Conservation (phyloP, 1,140 invertebrate genomes). For the Plutomurus gul region DNA sequence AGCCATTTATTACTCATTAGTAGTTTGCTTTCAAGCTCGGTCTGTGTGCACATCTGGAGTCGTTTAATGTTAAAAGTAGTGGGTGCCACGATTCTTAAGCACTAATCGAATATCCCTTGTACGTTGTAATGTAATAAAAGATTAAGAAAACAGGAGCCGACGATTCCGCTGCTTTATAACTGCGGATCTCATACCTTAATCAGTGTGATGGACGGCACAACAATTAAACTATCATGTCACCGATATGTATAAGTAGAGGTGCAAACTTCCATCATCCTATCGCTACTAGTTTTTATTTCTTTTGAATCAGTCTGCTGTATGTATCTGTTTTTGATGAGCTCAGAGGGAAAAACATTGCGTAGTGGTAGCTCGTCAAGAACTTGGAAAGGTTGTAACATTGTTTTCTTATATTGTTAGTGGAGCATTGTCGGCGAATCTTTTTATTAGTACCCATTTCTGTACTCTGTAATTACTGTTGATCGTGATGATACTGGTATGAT, state of each 20-base stretch:
- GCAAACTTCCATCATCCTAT: constrained; percentile 6
- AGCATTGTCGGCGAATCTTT: constrained; percentile 11
- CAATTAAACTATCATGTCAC: not conserved
- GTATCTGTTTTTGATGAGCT: not conserved
- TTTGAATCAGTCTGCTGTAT: no score
- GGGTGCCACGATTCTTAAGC: not conserved
- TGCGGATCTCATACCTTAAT: not conserved
- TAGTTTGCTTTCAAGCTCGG: no score
- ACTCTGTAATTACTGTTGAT: constrained; percentile 16
- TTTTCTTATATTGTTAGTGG: no score
- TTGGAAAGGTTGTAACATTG: not conserved
- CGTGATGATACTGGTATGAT: no score
- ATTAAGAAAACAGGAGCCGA: not conserved
- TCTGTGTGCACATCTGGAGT: no score
- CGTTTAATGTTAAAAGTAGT: not conserved
- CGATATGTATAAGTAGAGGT: not conserved
- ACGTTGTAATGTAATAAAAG: no score
- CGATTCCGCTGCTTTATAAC: not conserved
- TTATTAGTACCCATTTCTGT: not conserved
- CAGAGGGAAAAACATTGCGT: not conserved
- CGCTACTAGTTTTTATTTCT: constrained; percentile 14
- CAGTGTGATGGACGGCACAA: not conserved
- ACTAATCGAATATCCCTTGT: not conserved
- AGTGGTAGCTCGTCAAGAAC: not conserved
- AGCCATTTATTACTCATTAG: no score